Base-by-base conservation (phyloP, 2,113 vertebrate genomes). In the Aspiorhynchus laticeps region DNA sequence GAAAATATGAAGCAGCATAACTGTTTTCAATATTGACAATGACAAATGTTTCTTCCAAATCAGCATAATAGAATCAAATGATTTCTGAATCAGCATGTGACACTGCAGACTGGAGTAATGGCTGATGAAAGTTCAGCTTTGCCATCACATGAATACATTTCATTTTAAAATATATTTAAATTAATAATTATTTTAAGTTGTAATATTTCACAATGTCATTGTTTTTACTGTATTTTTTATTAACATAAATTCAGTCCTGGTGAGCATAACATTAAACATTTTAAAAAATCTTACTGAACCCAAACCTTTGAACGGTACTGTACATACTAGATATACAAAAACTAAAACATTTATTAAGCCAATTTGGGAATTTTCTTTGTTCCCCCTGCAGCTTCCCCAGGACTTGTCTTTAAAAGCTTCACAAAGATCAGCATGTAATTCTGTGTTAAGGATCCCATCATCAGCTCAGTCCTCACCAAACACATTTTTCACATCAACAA, bases 321-420 rank as follows among this genome's bases (percentile, higher is more conserved):
- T 73, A 73, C 4, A 21, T 51, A 33, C 31, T 67, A 38, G 69
- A 38, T 19, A 10, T 36, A 71, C 67, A 71, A 38, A 71, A 21
- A 71, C 4, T 2, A 53, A 36, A 38, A 17, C 28, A 65, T 71
- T 19, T 63, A n/a, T n/a, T 7, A 26, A 17, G 2, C 67, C 10
- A n/a, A 36, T 78, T 53, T 61, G 36, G 19, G 7, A 0, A 24
- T 51, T 43, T 46, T 33, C 4, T 33, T 15, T 15, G 38, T 53
- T 79, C 19, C 56, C 31, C 14, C 53, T 81, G 21, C 56, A 87
- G 79, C 53, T 81, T 63, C 86, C 86, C 74, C 86, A 89, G 86
- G 88, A 89, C 53, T 28, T 89, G 65, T 87, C 88, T 19, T 0
- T 83, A 59, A 36, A 71, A 19, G 61, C 88, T 9, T 81, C 65